Conservation (phyloP, 2,888 invertebrate species). For the Physocephala rufipes region DNA sequence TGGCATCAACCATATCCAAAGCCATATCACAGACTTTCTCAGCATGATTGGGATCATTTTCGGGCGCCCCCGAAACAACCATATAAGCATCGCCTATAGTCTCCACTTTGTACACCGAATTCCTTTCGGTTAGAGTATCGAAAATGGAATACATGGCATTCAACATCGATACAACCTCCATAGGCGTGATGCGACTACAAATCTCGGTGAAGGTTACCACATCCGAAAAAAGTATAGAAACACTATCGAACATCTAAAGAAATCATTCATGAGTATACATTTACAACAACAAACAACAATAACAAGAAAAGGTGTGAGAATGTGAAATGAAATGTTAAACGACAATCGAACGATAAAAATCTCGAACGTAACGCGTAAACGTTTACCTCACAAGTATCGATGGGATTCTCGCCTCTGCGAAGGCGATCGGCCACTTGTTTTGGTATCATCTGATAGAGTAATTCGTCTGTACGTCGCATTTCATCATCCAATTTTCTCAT, state of each 20-base stretch:
- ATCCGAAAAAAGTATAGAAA: conserved; percentile 96
- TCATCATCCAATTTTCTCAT: conserved; percentile 96
- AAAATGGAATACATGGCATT: conserved; percentile 99
- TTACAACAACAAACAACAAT: not conserved
- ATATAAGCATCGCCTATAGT: conserved; percentile 99
- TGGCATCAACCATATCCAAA: conserved; percentile 93
- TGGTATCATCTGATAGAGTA: conserved; percentile 98
- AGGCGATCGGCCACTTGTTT: conserved; percentile 95
- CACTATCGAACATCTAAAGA: conserved; percentile 91
- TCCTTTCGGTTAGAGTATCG: conserved; percentile 90
- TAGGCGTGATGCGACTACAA: conserved; percentile 93
- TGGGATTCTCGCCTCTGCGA: conserved; percentile 92
- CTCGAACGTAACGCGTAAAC: too few relatives aligned
- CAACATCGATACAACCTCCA: conserved; percentile 97
- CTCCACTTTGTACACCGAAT: conserved; percentile 96
- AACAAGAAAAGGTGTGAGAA: too few relatives aligned
- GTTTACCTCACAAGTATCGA: conserved; percentile 93
- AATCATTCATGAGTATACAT: conserved; percentile 20
- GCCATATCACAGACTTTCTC: conserved; percentile 95
- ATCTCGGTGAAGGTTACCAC: conserved; percentile 98
- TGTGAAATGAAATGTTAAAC: too few relatives aligned
- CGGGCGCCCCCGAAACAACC: conserved; percentile 96
- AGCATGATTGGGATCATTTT: conserved; percentile 88
- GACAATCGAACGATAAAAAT: too few relatives aligned
- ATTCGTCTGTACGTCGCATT: conserved; percentile 93